phyloP scores from a whole-genome alignment of 2,888 invertebrate species.

The Nemurella pictetii region DNA sequence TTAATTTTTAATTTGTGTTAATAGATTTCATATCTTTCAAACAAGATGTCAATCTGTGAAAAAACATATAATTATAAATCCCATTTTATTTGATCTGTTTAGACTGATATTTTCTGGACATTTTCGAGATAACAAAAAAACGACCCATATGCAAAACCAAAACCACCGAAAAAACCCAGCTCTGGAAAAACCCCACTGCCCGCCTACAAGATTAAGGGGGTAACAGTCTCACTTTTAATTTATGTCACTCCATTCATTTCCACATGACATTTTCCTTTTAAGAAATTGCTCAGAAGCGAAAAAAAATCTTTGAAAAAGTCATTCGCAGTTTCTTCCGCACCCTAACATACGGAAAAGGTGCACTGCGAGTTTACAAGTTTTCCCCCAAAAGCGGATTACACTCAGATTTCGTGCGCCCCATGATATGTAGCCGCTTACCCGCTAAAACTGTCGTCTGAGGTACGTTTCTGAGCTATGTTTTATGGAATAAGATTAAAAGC shows the following conservation, averaged over 20 bases:
- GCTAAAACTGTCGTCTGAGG: neutral
- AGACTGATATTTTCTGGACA: too few relatives aligned
- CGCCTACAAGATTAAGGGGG: too few relatives aligned
- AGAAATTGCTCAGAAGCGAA: neutral
- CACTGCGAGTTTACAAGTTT: neutral
- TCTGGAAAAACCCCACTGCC: too few relatives aligned
- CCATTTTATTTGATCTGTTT: too few relatives aligned
- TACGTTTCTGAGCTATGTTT: neutral
- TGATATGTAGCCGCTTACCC: neutral
- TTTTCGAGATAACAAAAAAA: too few relatives aligned
- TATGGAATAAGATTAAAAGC: conserved; percentile 9
- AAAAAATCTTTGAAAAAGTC: neutral
- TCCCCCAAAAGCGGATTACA: neutral
- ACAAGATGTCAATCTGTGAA: neutral
- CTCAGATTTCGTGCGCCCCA: neutral
- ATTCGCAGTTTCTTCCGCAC: neutral
- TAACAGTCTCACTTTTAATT: neutral
- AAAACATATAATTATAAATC: too few relatives aligned
- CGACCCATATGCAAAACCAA: too few relatives aligned
- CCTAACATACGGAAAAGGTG: neutral
- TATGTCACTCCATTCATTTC: neutral
- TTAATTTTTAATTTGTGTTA: neutral
- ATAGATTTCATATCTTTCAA: neutral
- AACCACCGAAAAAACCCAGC: too few relatives aligned
- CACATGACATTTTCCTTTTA: neutral